Evolutionary conservation across 2,888 invertebrate species (phyloP).

Genomic region (Polydrusus pterygomalis): DNA sequence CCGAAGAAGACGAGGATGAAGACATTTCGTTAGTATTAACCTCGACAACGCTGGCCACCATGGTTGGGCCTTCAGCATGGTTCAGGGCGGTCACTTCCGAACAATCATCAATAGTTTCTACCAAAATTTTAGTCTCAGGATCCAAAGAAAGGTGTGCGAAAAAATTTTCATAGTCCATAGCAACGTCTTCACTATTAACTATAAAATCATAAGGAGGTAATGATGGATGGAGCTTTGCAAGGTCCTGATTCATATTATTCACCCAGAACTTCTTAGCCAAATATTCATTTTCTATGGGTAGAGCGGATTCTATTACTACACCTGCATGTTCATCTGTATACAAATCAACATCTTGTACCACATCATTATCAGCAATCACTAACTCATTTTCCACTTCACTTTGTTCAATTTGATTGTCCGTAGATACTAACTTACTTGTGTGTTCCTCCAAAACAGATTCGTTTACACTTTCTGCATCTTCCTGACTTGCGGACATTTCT

Average conservation of each 20-base stretch:
- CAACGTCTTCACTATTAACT: background rate
- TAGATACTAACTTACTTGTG: background rate
- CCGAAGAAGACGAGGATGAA: background rate
- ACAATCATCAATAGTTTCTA: slow-evolving; percentile 16
- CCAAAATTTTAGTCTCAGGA: slow-evolving; percentile 16
- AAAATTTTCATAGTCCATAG: slow-evolving; percentile 13
- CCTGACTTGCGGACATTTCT: background rate
- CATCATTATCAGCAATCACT: background rate
- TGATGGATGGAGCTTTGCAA: background rate
- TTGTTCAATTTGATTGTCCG: background rate
- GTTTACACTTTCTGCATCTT: background rate
- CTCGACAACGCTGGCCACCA: slow-evolving; percentile 37
- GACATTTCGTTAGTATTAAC: slow-evolving; percentile 35
- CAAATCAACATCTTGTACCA: slow-evolving; percentile 4
- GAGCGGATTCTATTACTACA: background rate
- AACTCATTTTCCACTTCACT: background rate
- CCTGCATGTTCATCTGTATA: background rate
- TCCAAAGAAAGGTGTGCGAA: background rate
- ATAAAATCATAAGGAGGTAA: slow-evolving; percentile 5
- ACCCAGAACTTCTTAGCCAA: background rate
- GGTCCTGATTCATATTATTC: background rate
- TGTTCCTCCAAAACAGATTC: background rate
- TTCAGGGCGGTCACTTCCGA: slow-evolving; percentile 33
- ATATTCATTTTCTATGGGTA: slow-evolving; percentile 1
- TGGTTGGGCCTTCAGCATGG: slow-evolving; percentile 14